Evolutionary conservation across 2,797 vertebrate genomes (phyloP), one percentile per base, ranked within the genome.

Genomic region (Sebastes glaucus): DNA sequence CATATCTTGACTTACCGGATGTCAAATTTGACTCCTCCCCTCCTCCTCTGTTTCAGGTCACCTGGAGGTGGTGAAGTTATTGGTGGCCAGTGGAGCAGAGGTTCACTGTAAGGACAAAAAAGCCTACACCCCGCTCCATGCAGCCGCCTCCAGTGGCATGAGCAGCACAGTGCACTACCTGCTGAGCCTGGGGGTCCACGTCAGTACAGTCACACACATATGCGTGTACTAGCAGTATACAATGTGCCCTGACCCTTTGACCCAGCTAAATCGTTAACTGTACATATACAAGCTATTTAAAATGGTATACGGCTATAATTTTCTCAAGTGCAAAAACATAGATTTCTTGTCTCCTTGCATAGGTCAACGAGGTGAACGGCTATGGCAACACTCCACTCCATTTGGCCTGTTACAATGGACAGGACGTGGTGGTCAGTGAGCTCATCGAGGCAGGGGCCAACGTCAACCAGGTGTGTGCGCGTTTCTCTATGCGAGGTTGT

Each of bases 71-170:
- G 97, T 99, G 79, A 98, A 97, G 90, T 87, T 99, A 70, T 94
- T 99, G 3, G 97, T 98, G 87, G 94, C 96, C 55, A 97, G 97
- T 1, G 98, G 97, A 86, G 97, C 98, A 69, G 98, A 99, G 91
- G 96, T 99, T 4, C 96, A 96, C n/a, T 99, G 98, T 88, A 99
- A 98, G 88, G 98, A 99, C 94, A 99, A 99, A 91, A 99, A 97
- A 86, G 97, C 96, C 1, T 99, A 99, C 32, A 98, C 97, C 2
- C 97, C 98, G 3, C 97, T 99, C 60, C 98, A 99, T 79, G 97
- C 98, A 78, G 98, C 98, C 22, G 97, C 97, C 63, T 99, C 98
- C 77, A 99, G 97, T 89, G 98, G 98, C 74, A 99, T 99, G 98
- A 97, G 97, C 92, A 97, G 96, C 74, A 97, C 98, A 7, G 97